A percentile compares a stretch with the other conserved stretches of the same genome.
Evolutionary conservation across 2,888 invertebrate species (phyloP).

Genomic region (Odontomyia ornata): DNA sequence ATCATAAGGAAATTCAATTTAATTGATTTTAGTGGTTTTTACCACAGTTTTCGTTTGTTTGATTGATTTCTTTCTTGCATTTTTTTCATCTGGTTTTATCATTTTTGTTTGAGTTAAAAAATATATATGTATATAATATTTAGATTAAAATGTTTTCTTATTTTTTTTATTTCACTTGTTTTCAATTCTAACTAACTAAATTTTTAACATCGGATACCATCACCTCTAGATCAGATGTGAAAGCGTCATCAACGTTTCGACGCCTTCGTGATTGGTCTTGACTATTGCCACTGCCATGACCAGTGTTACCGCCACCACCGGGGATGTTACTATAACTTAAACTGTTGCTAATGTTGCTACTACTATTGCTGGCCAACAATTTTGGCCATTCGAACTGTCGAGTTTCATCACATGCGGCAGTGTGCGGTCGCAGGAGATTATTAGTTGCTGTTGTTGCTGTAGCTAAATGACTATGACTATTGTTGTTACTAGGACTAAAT

Average conservation of each 20-base stretch:
- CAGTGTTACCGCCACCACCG: neutral
- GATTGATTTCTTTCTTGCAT: neutral
- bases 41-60: neutral
- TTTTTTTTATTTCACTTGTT: conserved; percentile 5
- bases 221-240: conserved; percentile 62
- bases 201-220: conserved; percentile 63
- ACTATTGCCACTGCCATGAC: conserved; percentile 7
- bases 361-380: conserved; percentile 21
- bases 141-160: conserved; percentile 19
- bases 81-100: neutral
- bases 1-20: neutral
- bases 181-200: conserved; percentile 61
- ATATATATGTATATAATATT: neutral
- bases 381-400: conserved; percentile 53
- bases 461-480: conserved; percentile 51
- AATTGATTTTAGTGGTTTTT: conserved; percentile 3
- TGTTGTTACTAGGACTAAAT: conserved; percentile 51
- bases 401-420: conserved; percentile 54
- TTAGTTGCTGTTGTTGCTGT: conserved; percentile 44
- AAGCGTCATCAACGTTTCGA: conserved; percentile 45
- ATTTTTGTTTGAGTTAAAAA: conserved; percentile 1
- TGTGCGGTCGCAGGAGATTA: conserved; percentile 53
- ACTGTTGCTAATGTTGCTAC: neutral
- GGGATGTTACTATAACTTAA: neutral
- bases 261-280: conserved; percentile 4